Conservation (phyloP, 1,140 invertebrate genomes). For the Atopsyche davidsoni region DNA sequence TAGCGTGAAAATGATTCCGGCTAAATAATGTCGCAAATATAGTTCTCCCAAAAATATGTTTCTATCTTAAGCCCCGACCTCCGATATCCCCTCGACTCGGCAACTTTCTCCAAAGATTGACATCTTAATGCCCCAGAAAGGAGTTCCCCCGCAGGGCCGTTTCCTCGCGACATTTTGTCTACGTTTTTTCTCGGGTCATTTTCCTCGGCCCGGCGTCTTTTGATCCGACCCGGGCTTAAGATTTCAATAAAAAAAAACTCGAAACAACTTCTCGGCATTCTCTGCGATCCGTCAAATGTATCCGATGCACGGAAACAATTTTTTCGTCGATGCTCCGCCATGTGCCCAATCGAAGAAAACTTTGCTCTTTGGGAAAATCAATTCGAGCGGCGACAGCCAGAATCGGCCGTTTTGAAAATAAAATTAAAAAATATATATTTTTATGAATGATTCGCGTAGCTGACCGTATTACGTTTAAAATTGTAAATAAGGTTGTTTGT, state of each 20-base stretch:
- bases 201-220: background rate
- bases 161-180: background rate
- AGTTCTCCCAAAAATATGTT: too few species aligned
- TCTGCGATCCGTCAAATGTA: slow-evolving; percentile 1
- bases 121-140: too few species aligned
- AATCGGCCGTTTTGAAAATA: background rate
- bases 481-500: background rate
- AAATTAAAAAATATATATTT: background rate
- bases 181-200: background rate
- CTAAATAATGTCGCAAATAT: too few species aligned
- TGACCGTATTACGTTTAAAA: background rate
- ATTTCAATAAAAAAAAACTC: slow-evolving; percentile 5
- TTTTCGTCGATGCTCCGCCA: too few species aligned
- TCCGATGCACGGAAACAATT: slow-evolving; percentile 1
- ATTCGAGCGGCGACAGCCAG: too few species aligned
- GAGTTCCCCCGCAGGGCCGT: too few species aligned
- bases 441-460: background rate
- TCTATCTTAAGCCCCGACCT: too few species aligned
- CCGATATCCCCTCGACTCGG: too few species aligned
- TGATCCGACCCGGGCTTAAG: slow-evolving; percentile 1
- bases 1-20: too few species aligned
- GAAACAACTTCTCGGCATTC: background rate
- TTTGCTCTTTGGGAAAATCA: too few species aligned
- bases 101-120: too few species aligned
- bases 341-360: too few species aligned